These are phyloP conservation scores for Setipinna tenuifilis DNA, from an alignment of 2,797 vertebrate species.

Conservation along the genomic window DNA sequence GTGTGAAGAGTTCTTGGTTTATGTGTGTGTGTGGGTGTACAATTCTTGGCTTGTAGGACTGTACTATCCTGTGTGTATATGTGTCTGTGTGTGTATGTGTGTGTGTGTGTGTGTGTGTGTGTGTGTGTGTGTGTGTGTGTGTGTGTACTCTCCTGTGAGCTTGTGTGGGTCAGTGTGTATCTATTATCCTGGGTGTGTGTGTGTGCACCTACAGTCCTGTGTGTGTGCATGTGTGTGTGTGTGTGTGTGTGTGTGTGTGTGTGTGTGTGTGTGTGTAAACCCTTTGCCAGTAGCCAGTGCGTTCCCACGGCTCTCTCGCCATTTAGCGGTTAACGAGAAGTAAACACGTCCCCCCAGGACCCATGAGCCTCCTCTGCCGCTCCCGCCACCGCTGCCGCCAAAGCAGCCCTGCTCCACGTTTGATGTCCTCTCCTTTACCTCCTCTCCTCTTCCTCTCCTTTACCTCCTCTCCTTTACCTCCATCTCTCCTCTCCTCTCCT, in stretches of 20 bases:
- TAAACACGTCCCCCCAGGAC: slow-evolving; percentile 18
- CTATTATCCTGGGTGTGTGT: too few relatives aligned
- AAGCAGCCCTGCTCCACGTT: background rate
- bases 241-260: slow-evolving; percentile 9
- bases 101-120: too few relatives aligned
- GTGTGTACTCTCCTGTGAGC: too few relatives aligned
- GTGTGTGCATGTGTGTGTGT: slow-evolving; percentile 8
- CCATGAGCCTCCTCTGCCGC: background rate
- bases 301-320: background rate
- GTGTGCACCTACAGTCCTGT: background rate
- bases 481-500: too few relatives aligned
- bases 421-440: background rate
- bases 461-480: background rate
- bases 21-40: background rate
- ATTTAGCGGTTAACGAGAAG: slow-evolving; percentile 1
- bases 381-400: background rate
- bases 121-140: too few relatives aligned
- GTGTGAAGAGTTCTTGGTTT: background rate
- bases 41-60: too few relatives aligned
- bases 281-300: background rate
- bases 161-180: background rate
- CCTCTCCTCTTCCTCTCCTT: too few relatives aligned
- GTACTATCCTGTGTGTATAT: too few relatives aligned
- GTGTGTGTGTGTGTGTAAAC: background rate
- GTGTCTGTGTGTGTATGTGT: background rate